Evolutionary conservation across 2,113 vertebrate species (phyloP).

Genomic region (Larimichthys polyactis): DNA sequence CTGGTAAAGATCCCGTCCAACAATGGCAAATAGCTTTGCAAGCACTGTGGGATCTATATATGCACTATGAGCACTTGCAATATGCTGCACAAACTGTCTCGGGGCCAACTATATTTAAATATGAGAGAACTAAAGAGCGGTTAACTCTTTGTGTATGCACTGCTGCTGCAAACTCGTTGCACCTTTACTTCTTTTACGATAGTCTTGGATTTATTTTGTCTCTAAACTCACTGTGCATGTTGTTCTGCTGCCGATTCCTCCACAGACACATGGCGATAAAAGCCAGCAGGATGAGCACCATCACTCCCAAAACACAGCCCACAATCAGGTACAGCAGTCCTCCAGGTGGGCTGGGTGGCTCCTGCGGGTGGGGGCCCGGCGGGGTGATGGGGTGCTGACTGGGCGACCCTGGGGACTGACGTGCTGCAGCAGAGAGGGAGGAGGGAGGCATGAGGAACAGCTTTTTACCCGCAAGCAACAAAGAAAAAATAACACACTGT

Average conservation of each 20-base stretch:
- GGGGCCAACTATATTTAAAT: constrained; percentile 36
- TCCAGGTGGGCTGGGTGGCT: constrained; percentile 79
- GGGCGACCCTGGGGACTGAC: constrained; percentile 84
- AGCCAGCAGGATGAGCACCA: constrained; percentile 94
- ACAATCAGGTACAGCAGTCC: constrained; percentile 94
- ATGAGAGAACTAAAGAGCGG: constrained; percentile 8
- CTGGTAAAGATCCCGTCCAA: constrained; percentile 39
- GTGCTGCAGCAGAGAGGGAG: constrained; percentile 78
- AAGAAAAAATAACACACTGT: constrained; percentile 38
- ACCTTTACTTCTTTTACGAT: not conserved
- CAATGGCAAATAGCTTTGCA: constrained; percentile 43
- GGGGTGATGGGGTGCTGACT: constrained; percentile 88
- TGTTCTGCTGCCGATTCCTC: constrained; percentile 93
- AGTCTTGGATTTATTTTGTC: not conserved
- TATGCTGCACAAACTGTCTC: constrained; percentile 10
- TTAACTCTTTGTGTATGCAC: constrained; percentile 16
- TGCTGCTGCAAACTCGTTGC: not conserved
- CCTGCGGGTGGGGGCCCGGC: constrained; percentile 75
- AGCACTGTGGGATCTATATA: constrained; percentile 51
- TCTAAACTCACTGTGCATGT: constrained; percentile 91
- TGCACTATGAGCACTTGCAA: constrained; percentile 36
- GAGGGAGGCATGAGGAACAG: constrained; percentile 15
- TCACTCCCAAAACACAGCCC: constrained; percentile 91
- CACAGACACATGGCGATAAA: constrained; percentile 98
- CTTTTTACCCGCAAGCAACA: constrained; percentile 10